phyloP scores from a whole-genome alignment of 2,888 invertebrate genomes.

The Onchidella celtica region DNA sequence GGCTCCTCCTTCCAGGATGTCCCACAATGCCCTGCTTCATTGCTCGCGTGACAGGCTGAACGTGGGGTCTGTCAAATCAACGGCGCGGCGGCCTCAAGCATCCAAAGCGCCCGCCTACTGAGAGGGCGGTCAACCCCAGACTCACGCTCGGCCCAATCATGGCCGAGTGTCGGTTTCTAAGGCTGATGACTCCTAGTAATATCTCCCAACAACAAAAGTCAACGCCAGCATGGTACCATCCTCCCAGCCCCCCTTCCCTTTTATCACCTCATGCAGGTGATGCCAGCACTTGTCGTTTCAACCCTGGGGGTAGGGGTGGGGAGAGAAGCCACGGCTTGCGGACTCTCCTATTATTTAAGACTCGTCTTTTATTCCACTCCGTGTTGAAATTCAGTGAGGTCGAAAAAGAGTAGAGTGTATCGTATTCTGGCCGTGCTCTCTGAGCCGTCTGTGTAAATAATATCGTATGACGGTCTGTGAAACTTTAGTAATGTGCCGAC shows the following conservation, averaged over 20 bases:
- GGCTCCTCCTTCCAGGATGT: slow-evolving; percentile 9
- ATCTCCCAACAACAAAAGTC: background rate
- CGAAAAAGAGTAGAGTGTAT: background rate
- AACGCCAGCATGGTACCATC: background rate
- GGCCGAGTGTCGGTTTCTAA: background rate
- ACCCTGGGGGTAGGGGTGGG: slow-evolving; percentile 2
- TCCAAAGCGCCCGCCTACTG: background rate
- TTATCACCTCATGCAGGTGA: slow-evolving; percentile 4
- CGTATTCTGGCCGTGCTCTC: background rate
- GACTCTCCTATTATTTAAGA: background rate
- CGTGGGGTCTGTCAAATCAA: slow-evolving; percentile 2
- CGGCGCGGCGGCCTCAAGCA: background rate
- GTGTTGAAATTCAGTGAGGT: slow-evolving; percentile 19
- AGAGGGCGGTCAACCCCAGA: background rate
- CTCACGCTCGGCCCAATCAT: slow-evolving; percentile 6
- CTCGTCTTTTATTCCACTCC: slow-evolving; percentile 19
- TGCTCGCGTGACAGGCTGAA: background rate
- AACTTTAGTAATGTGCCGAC: background rate
- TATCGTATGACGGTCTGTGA: background rate
- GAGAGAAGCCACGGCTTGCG: background rate
- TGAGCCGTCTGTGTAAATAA: slow-evolving; percentile 14
- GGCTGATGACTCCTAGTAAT: background rate
- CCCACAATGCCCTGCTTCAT: background rate
- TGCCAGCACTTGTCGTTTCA: background rate
- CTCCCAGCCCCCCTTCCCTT: background rate